These are phyloP conservation scores for Eupithecia pulchellata DNA, from an alignment of 2,888 invertebrate genomes.

Conservation along the genomic window DNA sequence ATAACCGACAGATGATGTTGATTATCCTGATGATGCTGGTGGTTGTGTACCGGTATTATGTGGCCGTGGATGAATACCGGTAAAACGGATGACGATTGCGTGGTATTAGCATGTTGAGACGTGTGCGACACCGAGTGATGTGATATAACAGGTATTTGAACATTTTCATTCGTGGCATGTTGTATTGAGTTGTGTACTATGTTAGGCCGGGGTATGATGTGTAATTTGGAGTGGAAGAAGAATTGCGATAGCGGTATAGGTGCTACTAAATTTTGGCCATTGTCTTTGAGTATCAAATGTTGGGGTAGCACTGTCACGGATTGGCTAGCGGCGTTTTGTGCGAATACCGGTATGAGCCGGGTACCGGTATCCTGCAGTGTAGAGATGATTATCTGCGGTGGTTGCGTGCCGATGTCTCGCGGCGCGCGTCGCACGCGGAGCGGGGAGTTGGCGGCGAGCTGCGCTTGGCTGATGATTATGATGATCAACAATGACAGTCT, in stretches of 20 bases:
- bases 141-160: constrained; percentile 56
- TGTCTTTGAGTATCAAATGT: constrained; percentile 32
- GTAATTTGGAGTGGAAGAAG: constrained; percentile 62
- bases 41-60: constrained; percentile 54
- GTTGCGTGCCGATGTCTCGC: constrained; percentile 28
- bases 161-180: constrained; percentile 55
- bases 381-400: constrained; percentile 37
- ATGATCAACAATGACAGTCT: constrained; percentile 50
- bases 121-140: constrained; percentile 62
- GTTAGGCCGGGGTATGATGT: constrained; percentile 67
- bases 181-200: constrained; percentile 59
- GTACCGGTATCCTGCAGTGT: constrained; percentile 35
- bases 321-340: constrained; percentile 22
- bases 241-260: constrained; percentile 57
- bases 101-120: constrained; percentile 51
- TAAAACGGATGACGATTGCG: constrained; percentile 55
- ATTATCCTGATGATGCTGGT: neutral
- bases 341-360: constrained; percentile 26
- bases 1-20: constrained; percentile 72
- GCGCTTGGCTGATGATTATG: constrained; percentile 50
- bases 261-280: constrained; percentile 46
- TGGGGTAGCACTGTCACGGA: constrained; percentile 33
- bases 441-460: constrained; percentile 51
- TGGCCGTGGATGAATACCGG: constrained; percentile 63
- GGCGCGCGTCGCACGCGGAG: constrained; percentile 41